Base-by-base conservation (phyloP, 2,113 vertebrate genomes). In the Scolopax mira region DNA sequence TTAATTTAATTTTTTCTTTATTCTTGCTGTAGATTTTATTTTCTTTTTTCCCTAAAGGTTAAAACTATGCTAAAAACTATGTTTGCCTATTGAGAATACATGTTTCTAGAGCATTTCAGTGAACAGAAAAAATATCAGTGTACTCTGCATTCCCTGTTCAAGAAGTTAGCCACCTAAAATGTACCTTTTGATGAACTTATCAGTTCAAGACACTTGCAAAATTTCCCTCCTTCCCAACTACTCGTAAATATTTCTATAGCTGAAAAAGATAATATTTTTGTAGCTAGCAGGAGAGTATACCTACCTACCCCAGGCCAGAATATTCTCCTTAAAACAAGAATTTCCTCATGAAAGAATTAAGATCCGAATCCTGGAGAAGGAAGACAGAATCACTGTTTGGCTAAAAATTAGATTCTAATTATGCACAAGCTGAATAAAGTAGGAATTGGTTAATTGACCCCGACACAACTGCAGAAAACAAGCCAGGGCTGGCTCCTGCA, bases 381-480 rank as follows among this genome's bases (percentile, higher is more conserved):
- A 71, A 48, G 22, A 52, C 24, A 9, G 27, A 80, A 71, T 74
- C 16, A 8, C 10, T n/a, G 1, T 25, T 11, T n/a, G 27, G n/a
- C 13, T 66, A 52, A 93, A 92, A 86, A 77, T 46, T 25, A 31
- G 18, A 62, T 70, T 74, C 35, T 64, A 25, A 39, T 70, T 85
- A 27, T 33, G 23, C 5, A 13, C 66, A 54, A 83, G 1, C 11
- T 62, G 55, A 79, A 69, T 85, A 37, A 85, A 80, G 35, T 23
- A 89, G 57, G 64, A 66, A 58, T n/a, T 1, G 0, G 15, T 48
- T 88, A 58, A 72, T 23, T 93, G 70, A 37, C n/a, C 44, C 2
- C 0, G 0, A 42, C 48, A 22, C 8, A n/a, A 15, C 2, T 73
- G 37, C 19, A 65, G 62, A 30, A 81, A 75, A 82, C 44, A 74